Evolutionary conservation across 2,113 vertebrate species (phyloP).

Genomic region (Notechis scutatus): DNA sequence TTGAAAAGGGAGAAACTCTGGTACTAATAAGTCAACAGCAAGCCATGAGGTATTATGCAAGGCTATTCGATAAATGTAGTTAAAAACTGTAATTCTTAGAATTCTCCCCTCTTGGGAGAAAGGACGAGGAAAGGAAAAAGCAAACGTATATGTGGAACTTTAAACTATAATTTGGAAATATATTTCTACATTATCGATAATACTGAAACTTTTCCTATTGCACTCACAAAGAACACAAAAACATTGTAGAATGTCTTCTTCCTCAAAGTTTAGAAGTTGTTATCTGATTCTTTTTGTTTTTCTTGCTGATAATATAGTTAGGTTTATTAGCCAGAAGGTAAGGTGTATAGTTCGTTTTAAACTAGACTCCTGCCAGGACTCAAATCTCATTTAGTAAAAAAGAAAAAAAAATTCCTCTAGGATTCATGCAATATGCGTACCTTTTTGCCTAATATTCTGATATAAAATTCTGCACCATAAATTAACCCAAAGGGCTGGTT

Average conservation of each 20-base stretch:
- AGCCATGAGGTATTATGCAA: background rate
- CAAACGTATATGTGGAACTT: background rate
- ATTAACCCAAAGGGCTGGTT: background rate
- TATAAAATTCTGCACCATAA: background rate
- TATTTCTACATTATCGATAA: background rate
- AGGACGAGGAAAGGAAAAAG: background rate
- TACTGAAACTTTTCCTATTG: background rate
- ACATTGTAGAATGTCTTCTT: background rate
- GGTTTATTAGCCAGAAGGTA: background rate
- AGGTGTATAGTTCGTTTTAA: background rate
- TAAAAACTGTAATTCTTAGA: background rate
- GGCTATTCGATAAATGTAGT: background rate
- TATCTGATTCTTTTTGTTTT: background rate
- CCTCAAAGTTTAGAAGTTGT: background rate
- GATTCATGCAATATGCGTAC: background rate
- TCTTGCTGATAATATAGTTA: background rate
- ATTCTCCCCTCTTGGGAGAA: background rate
- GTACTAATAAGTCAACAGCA: background rate
- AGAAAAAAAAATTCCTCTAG: background rate
- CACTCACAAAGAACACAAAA: background rate
- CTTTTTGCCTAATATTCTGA: background rate
- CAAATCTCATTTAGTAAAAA: background rate
- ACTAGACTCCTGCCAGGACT: background rate
- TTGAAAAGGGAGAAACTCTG: background rate
- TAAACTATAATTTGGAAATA: background rate